Percentiles rank a stretch among this genome's conserved stretches.
phyloP scores from a whole-genome alignment of 2,113 vertebrate species.

The Ceratotherium simum region DNA sequence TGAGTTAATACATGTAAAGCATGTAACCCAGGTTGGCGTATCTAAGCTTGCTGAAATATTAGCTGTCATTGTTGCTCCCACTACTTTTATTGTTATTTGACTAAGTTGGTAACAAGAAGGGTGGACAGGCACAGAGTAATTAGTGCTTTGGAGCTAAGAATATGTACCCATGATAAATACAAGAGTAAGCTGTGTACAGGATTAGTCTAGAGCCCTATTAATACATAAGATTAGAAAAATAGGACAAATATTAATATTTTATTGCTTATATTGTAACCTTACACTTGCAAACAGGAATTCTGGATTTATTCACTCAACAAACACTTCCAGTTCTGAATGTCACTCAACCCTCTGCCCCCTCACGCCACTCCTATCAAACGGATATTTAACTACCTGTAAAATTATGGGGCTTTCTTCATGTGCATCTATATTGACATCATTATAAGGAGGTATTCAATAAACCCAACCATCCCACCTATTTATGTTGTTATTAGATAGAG shows the following conservation, averaged over 20 bases:
- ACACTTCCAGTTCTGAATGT: background rate
- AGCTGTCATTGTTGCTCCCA: background rate
- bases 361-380: background rate
- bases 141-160: background rate
- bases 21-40: background rate
- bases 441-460: background rate
- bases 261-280: background rate
- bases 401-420: background rate
- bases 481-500: background rate
- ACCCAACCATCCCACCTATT: background rate
- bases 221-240: background rate
- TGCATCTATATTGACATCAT: background rate
- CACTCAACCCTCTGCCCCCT: background rate
- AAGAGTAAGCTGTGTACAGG: background rate
- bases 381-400: background rate
- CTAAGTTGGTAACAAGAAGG: background rate
- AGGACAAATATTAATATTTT: background rate
- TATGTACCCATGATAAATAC: background rate
- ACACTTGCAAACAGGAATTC: background rate
- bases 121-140: background rate
- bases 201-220: background rate
- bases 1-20: background rate
- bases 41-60: background rate
- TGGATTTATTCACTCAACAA: background rate
- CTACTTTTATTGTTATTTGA: background rate